Evolutionary conservation across 2,888 invertebrate species (phyloP), one percentile per base, ranked within the genome.

Genomic region (Graphium colonna): DNA sequence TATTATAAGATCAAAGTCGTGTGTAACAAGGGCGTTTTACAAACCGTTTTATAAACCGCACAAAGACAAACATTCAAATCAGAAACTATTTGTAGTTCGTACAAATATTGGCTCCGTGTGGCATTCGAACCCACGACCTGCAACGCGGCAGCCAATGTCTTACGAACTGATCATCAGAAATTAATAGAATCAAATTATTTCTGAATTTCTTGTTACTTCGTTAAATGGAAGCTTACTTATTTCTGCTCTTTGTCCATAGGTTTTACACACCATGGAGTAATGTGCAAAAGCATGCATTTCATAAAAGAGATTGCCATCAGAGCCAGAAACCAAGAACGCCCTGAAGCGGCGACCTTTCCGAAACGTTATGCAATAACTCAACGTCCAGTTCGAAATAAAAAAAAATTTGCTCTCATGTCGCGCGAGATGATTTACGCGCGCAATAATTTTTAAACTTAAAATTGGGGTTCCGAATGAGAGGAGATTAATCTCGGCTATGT

Each of bases 341-440:
- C 38, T 28, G 48, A 52, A 51, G 38, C 40, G 40, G 28, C 51
- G 56, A 56, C 52, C 56, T 56, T 55, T 56, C 33, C 17, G 21
- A 21, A 36, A 38, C 46, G 43, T 58, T 55, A 55, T 51, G 50
- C 55, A 56, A 59, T 61, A 58, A 55, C 38, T 61, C 56, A 55
- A 55, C 39, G 56, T 59, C 57, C 41, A 51, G 38, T 52, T 28
- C 52, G 50, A 57, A 56, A 58, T 58, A 55, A 55, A 56, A 40
- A 44, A 55, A 56, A 41, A 40, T 52, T 52, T 36, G 18, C 38
- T 38, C 47, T 50, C 46, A 46, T 45, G 41, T 42, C 46, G 31
- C 42, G 45, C 40, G 28, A 16, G 21, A 57, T 61, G 61, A 60
- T 57, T 59, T 58, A 58, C 51, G 50, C 8, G 47, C 8, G 52